Base-by-base conservation (phyloP, 2,113 vertebrate genomes). In the Nothobranchius kuhntae region DNA sequence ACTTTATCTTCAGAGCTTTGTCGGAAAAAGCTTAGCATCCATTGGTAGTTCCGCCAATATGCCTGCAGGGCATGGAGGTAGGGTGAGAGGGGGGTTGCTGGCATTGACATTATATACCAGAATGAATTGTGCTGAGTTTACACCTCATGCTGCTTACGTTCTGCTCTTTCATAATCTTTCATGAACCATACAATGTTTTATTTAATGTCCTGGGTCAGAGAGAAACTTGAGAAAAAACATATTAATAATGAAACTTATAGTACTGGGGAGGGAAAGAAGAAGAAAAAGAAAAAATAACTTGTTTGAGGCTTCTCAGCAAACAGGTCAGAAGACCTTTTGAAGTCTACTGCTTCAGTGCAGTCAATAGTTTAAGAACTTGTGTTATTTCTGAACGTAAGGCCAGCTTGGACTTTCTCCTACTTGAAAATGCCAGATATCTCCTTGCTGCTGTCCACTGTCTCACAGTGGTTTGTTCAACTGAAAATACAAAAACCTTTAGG, bases 1-100 rank as follows among this genome's bases (percentile, higher is more conserved):
- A 96, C 96, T 98, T 99, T 98, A 99, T 96, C 98, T 98, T 96
- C 93, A 93, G 96, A 97, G 96, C 96, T 98, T 97, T 98, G 96
- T 98, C 95, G 92, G 96, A 96, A 98, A 96, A 96, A 96, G 95
- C 96, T 96, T 95, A 94, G 95, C 95, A 95, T 96, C 96, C 94
- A 96, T 96, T 96, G 96, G 97, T 94, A 90, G 82, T 95, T 96
- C 93, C 93, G 95, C 95, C 95, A 95, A 96, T 97, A 95, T 94
- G 94, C 96, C 98, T 93, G 83, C 91, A 91, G 95, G 97, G 93
- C 91, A 88, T 91, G 84, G 88, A 90, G 89, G 87, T 87, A 85
- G 82, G 86, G 86, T 91, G 78, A 82, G 84, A 80, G 85, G 86
- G 92, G 92, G 92, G 93, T 93, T 95, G 95, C 94, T 93, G 93